A percentile compares a stretch with the other conserved stretches of the same genome.
Conservation (phyloP, 2,113 vertebrate genomes). For the Elachura formosa region DNA sequence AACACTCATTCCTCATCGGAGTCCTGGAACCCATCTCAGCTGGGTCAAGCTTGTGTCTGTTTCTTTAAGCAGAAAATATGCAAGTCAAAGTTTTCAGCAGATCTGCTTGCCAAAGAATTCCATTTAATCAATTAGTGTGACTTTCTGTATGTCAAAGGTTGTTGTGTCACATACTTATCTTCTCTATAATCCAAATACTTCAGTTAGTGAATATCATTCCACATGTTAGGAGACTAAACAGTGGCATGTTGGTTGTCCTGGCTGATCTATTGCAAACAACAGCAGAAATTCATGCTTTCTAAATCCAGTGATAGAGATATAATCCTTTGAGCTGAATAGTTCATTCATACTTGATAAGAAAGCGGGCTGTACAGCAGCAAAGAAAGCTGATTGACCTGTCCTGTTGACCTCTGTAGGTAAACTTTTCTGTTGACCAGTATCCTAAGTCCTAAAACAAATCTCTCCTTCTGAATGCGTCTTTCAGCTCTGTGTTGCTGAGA, state of each 20-base stretch:
- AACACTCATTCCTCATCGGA: not conserved
- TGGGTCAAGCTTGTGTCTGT: not conserved
- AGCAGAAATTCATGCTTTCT: not conserved
- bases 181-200: not conserved
- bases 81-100: not conserved
- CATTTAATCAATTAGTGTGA: not conserved
- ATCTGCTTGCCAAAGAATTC: not conserved
- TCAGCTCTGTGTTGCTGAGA: not conserved
- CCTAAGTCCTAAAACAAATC: not conserved
- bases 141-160: not conserved
- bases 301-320: not conserved
- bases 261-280: not conserved
- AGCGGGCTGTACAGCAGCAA: not conserved
- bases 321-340: not conserved
- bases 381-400: not conserved
- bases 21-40: not conserved
- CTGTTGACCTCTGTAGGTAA: not conserved
- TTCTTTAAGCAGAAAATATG: not conserved
- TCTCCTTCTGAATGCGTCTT: not conserved
- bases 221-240: not conserved
- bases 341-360: not conserved
- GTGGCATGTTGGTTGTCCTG: not conserved
- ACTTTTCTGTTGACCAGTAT: not conserved
- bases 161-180: not conserved
- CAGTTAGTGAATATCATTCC: not conserved